Conservation (phyloP, 2,888 invertebrate species). For the Phragmatobia fuliginosa region DNA sequence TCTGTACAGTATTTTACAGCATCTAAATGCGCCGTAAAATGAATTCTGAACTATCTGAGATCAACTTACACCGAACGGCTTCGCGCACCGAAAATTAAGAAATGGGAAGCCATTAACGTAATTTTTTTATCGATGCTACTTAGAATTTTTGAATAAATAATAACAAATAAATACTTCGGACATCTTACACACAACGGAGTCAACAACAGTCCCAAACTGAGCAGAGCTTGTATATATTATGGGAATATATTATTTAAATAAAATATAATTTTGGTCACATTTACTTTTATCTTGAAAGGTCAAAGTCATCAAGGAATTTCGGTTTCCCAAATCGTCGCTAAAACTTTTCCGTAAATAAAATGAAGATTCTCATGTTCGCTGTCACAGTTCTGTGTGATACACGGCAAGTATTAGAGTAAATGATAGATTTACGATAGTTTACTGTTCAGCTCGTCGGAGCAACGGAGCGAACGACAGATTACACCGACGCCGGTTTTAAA, state of each 20-base stretch:
- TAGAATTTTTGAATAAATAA: too few species aligned
- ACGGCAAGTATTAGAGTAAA: conserved; percentile 9
- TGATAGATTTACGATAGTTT: conserved; percentile 8
- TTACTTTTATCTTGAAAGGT: too few species aligned
- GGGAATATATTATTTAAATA: too few species aligned
- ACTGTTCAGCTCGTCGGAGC: neutral
- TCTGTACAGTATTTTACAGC: conserved; percentile 17
- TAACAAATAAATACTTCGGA: too few species aligned
- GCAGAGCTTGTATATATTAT: too few species aligned
- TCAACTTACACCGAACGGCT: conserved; percentile 4
- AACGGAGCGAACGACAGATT: conserved; percentile 7
- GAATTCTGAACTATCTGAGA: neutral
- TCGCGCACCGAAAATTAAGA: neutral
- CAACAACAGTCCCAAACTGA: too few species aligned
- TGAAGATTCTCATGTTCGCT: neutral
- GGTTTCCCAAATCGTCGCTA: neutral
- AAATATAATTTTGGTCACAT: too few species aligned
- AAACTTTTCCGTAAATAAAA: neutral
- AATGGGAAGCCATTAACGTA: neutral
- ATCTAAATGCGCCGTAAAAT: conserved; percentile 18
- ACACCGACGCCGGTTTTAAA: neutral
- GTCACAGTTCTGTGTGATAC: conserved; percentile 8
- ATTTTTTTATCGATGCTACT: too few species aligned
- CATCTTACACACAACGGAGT: too few species aligned
- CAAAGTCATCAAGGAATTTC: too few species aligned